A percentile compares a stretch with the other conserved stretches of the same genome.
Evolutionary conservation across 2,888 invertebrate species (phyloP).

Genomic region (Pantelozetes paolii): DNA sequence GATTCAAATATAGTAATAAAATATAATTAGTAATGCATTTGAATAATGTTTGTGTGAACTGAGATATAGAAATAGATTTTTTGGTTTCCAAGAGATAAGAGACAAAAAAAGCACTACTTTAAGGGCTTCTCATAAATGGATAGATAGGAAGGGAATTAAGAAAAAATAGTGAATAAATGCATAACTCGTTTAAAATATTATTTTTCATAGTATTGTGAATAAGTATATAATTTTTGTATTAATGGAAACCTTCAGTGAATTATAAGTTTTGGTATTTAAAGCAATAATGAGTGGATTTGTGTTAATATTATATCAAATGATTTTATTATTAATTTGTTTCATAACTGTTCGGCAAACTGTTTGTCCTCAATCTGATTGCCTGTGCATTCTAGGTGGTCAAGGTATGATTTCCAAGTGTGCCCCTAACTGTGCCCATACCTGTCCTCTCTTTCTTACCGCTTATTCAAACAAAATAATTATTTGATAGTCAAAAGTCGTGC

Average conservation of each 20-base stretch:
- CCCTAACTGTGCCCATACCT: not conserved
- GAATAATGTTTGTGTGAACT: not conserved
- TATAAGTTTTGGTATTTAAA: not conserved
- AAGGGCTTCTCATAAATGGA: conserved; percentile 1
- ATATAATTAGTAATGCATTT: conserved; percentile 15
- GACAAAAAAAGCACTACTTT: not conserved
- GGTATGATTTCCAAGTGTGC: conserved; percentile 1
- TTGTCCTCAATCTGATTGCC: conserved; percentile 14
- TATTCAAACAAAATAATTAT: conserved; percentile 3
- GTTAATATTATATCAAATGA: not conserved
- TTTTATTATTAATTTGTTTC: conserved; percentile 1
- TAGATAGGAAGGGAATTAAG: not conserved
- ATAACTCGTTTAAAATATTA: conserved; percentile 13
- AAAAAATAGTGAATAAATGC: not conserved
- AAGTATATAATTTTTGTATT: not conserved
- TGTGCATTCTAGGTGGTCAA: conserved; percentile 21
- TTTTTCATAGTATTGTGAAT: not conserved
- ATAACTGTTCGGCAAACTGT: not conserved
- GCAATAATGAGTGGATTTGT: conserved; percentile 1
- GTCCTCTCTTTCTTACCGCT: not conserved
- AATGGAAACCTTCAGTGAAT: not conserved
- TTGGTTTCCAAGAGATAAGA: not conserved
- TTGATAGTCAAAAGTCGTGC: conserved; percentile 16
- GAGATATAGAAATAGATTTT: not conserved
- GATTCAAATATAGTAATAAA: conserved; percentile 1